Evolutionary conservation across 2,113 vertebrate genomes (phyloP).

Genomic region (Sapayoa aenigma): DNA sequence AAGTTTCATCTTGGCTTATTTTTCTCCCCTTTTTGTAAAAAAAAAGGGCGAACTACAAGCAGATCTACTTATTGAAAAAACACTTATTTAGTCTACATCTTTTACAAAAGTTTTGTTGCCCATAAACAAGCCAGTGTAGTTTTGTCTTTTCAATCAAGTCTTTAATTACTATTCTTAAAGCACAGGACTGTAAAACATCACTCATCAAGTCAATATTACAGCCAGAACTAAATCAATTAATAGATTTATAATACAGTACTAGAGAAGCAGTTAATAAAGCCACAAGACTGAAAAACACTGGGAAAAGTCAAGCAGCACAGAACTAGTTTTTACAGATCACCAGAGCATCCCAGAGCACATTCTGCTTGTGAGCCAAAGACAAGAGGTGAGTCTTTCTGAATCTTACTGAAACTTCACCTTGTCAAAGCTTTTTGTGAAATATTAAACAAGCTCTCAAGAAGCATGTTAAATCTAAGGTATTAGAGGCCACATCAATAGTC

Average conservation of each 20-base stretch:
- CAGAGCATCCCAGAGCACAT: background rate
- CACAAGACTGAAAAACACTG: background rate
- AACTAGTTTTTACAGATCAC: background rate
- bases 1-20: background rate
- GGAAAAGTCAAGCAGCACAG: background rate
- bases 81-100: background rate
- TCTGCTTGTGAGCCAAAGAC: background rate
- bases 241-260: background rate
- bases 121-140: background rate
- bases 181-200: background rate
- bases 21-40: background rate
- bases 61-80: background rate
- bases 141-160: background rate
- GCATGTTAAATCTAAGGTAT: background rate
- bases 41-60: background rate
- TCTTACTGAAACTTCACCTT: background rate
- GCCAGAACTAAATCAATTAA: background rate
- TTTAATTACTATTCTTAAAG: background rate
- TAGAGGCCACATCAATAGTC: background rate
- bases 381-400: background rate
- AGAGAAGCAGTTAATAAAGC: conserved; percentile 13
- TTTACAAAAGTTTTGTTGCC: background rate
- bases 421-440: background rate
- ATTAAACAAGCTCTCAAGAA: conserved; percentile 4
- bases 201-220: background rate